Base-by-base conservation (phyloP, 92 coral and sea anemone species). In the Galaxea fascicularis region DNA sequence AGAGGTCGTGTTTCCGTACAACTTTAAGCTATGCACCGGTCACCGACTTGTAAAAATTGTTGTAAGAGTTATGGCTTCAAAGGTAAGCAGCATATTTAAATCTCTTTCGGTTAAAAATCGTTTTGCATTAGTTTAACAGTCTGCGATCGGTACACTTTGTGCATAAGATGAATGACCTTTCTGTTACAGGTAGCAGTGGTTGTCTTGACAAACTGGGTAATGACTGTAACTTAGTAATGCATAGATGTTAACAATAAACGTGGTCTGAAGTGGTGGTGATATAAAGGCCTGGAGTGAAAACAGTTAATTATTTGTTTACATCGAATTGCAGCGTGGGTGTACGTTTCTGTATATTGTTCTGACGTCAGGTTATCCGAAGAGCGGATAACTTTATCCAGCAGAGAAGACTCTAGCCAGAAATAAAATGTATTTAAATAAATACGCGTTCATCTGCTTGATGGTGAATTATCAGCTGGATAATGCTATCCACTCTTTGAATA, bases 31-130 rank as follows among this genome's bases (percentile, higher is more conserved):
- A 97, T 97, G 99, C 99, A 97, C 87, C 87, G 99, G 56, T 93
- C 98, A 27, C 99, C 98, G 56, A 95, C 95, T 17, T 97, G 99
- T 59, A 87, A 65, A 28, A 90, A 87, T 56, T 97, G 99, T 83
- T 97, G 92, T 84, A 91, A 89, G 71, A 95, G 91, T 67, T 97
- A 83, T 62, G 84, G 95, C 70, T 97, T 93, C 39, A 89, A 93
- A 93, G 98, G 99, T 94, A 79, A 22, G 45, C 17, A 28, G 65
- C 25, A 11, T 21, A 26, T 26, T 27, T 27, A 10, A 1, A 6
- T 25, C 0, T 0, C 24, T 22, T 1, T 25, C 11, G 14, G 10
- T 30, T 30, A 17, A 58, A 75, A 20, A 17, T 14, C 17, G 0
- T 21, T 1, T 20, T 10, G 27, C 46, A 56, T n/a, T 31, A 1